phyloP scores from a whole-genome alignment of 2,888 invertebrate species.

The Drymonia ruficornis region DNA sequence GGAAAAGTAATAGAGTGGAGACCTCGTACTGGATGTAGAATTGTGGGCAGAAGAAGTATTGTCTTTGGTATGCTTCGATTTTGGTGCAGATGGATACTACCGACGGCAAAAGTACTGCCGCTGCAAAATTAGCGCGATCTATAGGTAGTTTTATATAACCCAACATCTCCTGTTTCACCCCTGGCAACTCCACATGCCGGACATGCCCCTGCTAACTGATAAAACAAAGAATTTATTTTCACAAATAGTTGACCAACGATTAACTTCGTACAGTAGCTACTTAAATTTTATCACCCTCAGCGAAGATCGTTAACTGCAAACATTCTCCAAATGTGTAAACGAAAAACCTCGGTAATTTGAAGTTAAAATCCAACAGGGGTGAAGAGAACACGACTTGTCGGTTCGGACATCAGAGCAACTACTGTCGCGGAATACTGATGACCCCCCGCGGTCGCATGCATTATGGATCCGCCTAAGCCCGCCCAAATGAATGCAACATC shows the following conservation, averaged over 20 bases:
- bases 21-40: no score
- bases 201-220: no score
- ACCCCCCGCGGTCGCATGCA: slow-evolving; percentile 73
- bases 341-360: slow-evolving; percentile 29
- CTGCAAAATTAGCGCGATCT: no score
- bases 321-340: slow-evolving; percentile 1
- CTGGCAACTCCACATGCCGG: no score
- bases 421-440: slow-evolving; percentile 74
- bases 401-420: slow-evolving; percentile 45
- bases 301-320: not conserved
- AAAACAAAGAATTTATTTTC: not conserved
- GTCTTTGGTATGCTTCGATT: no score
- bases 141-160: no score
- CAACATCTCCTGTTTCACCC: no score
- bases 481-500: slow-evolving; percentile 77
- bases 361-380: slow-evolving; percentile 39
- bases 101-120: no score
- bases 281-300: not conserved
- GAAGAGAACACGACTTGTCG: slow-evolving; percentile 35
- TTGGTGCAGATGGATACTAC: no score
- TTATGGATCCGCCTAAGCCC: slow-evolving; percentile 80
- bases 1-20: no score
- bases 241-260: not conserved
- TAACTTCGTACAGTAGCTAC: not conserved
- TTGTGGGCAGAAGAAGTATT: no score